Base-by-base conservation (phyloP, 2,888 invertebrate genomes). In the Trichogramma dendrolimi region DNA sequence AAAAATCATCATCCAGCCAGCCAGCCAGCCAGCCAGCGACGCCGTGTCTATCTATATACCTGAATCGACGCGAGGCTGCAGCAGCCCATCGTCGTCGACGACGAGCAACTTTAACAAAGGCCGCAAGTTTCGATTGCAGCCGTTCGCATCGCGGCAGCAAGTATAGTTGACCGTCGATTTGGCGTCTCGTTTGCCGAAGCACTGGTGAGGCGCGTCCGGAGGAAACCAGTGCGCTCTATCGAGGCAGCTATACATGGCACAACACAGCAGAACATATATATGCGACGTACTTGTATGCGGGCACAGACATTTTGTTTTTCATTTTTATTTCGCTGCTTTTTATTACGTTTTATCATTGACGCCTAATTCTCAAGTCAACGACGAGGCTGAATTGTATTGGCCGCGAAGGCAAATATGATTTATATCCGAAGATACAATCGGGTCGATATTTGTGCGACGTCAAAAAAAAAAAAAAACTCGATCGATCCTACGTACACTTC, bases 151-250 rank as follows among this genome's bases (percentile, higher is more conserved):
- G 72, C 81, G 79, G 80, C 86, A 87, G 80, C 72, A 66, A 44
- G 62, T 62, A 58, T 66, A 66, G 61, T 60, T 64, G 55, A 55
- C 55, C 11, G n/a, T 62, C 54, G 8, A 55, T 60, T 62, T 58
- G 5, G 60, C 49, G 5, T 58, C 55, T 41, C 44, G 62, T 50
- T 54, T 61, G 47, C 46, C 54, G 58, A 58, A 54, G 46, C 66
- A 66, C 58, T 64, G n/a, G 50, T 75, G 74, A 54, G 86, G 83
- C 70, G 80, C 78, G 78, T 85, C 87, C 71, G 86, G 86, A 70
- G 87, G 87, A 74, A 86, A 84, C 83, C 82, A 81, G 63, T 80
- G 71, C 66, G 73, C 71, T 79, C 79, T 80, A 71, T 80, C 73
- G 72, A 83, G 75, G 76, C 85, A 85, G 78, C 84, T 84, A 76